These are phyloP conservation scores for Tympanoctomys barrerae DNA, from an alignment of 2,797 vertebrate species.

Conservation along the genomic window DNA sequence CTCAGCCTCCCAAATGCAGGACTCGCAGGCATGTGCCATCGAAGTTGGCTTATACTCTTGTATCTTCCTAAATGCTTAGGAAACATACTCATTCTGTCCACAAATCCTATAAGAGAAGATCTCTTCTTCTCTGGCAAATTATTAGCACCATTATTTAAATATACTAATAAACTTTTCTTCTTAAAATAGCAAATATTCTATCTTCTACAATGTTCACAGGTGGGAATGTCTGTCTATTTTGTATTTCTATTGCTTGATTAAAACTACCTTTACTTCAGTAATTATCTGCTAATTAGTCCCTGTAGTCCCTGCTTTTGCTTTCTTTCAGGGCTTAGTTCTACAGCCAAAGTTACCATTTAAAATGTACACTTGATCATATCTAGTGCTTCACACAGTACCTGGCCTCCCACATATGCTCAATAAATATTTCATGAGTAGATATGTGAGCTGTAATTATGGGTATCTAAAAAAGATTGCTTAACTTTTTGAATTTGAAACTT, in stretches of 20 bases:
- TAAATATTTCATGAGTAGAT: slow-evolving; percentile 22
- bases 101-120: not conserved
- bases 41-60: not conserved
- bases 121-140: not conserved
- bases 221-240: not conserved
- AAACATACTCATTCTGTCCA: not conserved
- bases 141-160: slow-evolving; percentile 21
- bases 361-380: not conserved
- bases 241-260: not conserved
- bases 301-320: not conserved
- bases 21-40: not conserved
- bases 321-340: not conserved
- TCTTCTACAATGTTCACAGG: not conserved
- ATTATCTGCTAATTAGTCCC: not conserved
- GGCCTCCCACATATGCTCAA: not conserved
- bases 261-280: not conserved
- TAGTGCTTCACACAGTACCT: not conserved
- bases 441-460: not conserved
- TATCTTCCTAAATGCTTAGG: not conserved
- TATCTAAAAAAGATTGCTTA: not conserved
- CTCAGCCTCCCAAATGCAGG: not conserved
- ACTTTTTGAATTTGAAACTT: not conserved
- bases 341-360: not conserved
- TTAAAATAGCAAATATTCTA: not conserved
- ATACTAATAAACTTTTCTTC: not conserved